A percentile compares a stretch with the other conserved stretches of the same genome.
Conservation (phyloP, 2,797 vertebrate species). For the Chelonia mydas region DNA sequence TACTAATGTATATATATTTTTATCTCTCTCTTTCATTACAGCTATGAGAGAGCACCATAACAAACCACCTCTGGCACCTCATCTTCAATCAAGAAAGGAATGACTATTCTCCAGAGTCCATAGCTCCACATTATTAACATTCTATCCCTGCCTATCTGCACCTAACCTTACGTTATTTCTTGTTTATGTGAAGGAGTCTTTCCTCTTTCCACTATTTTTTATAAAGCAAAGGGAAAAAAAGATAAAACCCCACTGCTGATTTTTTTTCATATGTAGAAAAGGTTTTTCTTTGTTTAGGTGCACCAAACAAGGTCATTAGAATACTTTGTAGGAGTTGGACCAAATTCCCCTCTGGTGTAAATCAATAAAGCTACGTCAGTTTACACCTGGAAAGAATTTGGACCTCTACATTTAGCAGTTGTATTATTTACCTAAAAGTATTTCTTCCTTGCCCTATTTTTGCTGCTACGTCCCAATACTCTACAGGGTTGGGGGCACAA, state of each 20-base stretch:
- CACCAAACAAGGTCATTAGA: background rate
- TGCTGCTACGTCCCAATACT: background rate
- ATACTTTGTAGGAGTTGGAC: background rate
- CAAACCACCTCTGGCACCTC: conserved; percentile 2
- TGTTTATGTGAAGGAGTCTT: background rate
- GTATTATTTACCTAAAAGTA: background rate
- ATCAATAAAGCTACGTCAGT: background rate
- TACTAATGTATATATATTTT: background rate
- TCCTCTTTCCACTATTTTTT: background rate
- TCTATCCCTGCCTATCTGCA: background rate
- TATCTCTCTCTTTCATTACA: background rate
- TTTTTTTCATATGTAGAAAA: background rate
- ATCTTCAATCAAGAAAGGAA: conserved; percentile 28
- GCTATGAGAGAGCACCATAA: background rate
- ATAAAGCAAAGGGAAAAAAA: background rate
- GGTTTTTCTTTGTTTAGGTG: background rate
- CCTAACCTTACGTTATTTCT: background rate
- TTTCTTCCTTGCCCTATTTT: background rate
- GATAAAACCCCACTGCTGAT: background rate
- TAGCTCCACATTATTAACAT: background rate
- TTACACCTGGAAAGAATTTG: background rate
- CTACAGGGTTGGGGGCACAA: background rate
- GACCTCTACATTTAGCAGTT: background rate
- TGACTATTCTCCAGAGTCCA: background rate
- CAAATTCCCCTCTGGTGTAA: background rate